A percentile compares a stretch with the other conserved stretches of the same genome.
Evolutionary conservation across 1,140 invertebrate species (phyloP).

Genomic region (Aphis craccivora): DNA sequence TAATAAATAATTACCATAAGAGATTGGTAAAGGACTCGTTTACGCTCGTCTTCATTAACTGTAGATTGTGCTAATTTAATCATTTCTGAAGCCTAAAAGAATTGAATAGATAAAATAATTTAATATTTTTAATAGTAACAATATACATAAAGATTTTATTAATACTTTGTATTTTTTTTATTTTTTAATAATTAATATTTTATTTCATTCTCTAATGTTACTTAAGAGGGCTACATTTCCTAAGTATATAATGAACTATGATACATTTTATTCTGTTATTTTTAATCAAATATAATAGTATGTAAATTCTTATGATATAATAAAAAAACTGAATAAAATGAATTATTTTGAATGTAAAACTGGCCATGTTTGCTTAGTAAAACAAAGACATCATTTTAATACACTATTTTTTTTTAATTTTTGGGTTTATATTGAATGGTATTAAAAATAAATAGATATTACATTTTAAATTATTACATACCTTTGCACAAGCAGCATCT

Average conservation of each 20-base stretch:
- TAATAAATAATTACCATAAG: conserved; percentile 31
- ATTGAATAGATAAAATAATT: not conserved
- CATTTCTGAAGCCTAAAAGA: conserved; percentile 82
- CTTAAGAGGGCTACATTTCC: too few species aligned
- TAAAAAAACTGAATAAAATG: not conserved
- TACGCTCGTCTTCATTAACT: conserved; percentile 73
- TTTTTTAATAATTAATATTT: too few species aligned
- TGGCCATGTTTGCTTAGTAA: too few species aligned
- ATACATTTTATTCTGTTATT: not conserved
- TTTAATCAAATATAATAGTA: not conserved
- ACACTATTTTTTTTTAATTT: not conserved
- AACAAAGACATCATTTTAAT: too few species aligned
- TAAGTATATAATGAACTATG: too few species aligned
- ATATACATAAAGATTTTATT: not conserved
- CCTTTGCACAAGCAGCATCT: conserved; percentile 93
- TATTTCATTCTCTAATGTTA: too few species aligned
- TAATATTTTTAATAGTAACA: not conserved
- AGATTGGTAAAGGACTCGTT: conserved; percentile 52
- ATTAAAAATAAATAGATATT: not conserved
- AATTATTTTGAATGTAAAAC: too few species aligned
- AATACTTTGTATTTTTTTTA: not conserved
- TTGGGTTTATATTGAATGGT: not conserved
- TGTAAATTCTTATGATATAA: not conserved
- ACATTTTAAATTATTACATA: conserved; percentile 63
- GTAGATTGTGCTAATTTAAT: conserved; percentile 79